phyloP scores from a whole-genome alignment of 1,140 invertebrate species.

The Leptoteleia sp. region DNA sequence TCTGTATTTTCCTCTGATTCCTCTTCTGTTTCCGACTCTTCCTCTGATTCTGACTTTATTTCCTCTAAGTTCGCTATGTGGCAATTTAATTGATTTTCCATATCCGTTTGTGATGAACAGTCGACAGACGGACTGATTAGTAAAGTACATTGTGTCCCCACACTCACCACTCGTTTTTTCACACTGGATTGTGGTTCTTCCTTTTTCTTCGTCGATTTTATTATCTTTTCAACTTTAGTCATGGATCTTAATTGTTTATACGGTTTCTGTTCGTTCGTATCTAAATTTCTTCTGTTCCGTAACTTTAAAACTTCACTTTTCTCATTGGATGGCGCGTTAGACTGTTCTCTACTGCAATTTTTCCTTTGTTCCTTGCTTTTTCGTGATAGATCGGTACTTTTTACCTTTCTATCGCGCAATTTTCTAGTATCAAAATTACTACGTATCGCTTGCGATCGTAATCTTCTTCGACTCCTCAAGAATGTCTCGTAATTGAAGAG shows the following conservation, averaged over 20 bases:
- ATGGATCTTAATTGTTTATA: background rate
- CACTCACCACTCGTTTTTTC: conserved; percentile 63
- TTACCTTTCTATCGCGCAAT: conserved; percentile 43
- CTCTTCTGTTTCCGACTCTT: no score
- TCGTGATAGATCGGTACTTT: background rate
- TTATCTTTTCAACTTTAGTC: conserved; percentile 4
- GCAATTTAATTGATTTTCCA: no score
- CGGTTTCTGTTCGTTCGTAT: background rate
- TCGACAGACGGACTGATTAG: conserved; percentile 54
- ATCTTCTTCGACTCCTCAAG: conserved; percentile 37
- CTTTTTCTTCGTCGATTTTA: conserved; percentile 30
- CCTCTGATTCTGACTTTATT: no score
- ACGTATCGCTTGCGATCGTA: conserved; percentile 12
- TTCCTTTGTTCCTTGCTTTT: conserved; percentile 24
- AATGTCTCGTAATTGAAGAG: conserved; percentile 21
- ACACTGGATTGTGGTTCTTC: background rate
- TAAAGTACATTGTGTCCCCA: conserved; percentile 72
- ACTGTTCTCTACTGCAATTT: conserved; percentile 21
- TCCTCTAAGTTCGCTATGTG: no score
- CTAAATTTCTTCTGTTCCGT: background rate
- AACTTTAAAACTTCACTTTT: background rate
- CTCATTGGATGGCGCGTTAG: background rate
- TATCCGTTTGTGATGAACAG: conserved; percentile 49
- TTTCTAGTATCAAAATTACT: conserved; percentile 22
- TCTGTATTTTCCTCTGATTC: no score